Base-by-base conservation (phyloP, 2,888 invertebrate genomes). In the Tenthredo livida region DNA sequence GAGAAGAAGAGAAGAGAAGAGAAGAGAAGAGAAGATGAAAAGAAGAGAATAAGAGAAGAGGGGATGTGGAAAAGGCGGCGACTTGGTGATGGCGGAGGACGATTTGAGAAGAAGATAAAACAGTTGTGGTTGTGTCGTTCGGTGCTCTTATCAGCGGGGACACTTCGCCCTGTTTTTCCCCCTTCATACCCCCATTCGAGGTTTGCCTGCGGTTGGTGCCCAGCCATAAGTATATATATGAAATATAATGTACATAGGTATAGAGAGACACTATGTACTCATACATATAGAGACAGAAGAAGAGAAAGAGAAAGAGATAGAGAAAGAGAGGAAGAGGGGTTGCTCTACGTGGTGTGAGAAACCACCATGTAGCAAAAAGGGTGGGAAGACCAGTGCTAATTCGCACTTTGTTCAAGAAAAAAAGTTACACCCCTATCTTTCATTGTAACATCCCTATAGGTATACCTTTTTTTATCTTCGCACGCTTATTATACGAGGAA, bases 91-190 rank as follows among this genome's bases (percentile, higher is more conserved):
- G 83, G 67, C 67, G 83, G 83, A 65, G 47, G 83, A 83, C 83
- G 83, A 83, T 83, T 83, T 70, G 67, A 83, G 83, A 70, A 83
- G 65, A 70, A 65, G 83, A 83, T 83, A 83, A 83, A 70, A 83
- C 83, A 83, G 83, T 83, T 83, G 83, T 83, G 83, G 83, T 83
- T 83, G 83, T 83, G 83, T 83, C 83, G 70, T 83, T 83, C 47
- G 67, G 61, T 50, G 43, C 83, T 80, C 80, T 83, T 83, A 83
- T 83, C 83, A 83, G 83, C 83, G 83, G 70, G 83, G 70, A 70
- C 67, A 83, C 83, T 67, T 70, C 37, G 29, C 70, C 67, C 83
- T 70, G 61, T 50, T 83, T 25, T 37, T 29, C 65, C 65, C 47
- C 83, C 50, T n/a, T n/a, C 7, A 17, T 50, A 54, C 40, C 61